Conservation (phyloP, 1,140 invertebrate species). For the Lepidurus apus region DNA sequence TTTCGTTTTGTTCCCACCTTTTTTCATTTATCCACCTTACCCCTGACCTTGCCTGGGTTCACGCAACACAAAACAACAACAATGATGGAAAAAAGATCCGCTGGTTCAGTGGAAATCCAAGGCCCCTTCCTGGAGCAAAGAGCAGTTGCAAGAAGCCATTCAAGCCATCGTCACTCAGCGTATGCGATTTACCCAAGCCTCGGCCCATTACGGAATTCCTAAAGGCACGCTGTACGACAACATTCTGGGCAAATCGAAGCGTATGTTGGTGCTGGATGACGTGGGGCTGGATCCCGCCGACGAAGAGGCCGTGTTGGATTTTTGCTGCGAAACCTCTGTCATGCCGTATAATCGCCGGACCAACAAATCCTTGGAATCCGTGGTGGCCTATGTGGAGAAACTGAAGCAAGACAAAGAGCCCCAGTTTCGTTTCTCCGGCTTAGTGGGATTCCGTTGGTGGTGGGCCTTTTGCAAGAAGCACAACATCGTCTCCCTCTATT, state of each 20-base stretch:
- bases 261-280: constrained; percentile 67
- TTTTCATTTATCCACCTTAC: constrained; percentile 23
- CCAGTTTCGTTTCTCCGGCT: constrained; percentile 58
- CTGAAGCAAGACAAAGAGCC: constrained; percentile 54
- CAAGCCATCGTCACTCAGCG: constrained; percentile 65
- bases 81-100: constrained; percentile 34
- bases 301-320: constrained; percentile 62
- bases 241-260: constrained; percentile 67
- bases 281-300: constrained; percentile 56
- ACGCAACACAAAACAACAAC: background rate
- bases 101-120: constrained; percentile 49
- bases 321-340: constrained; percentile 64
- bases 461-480: constrained; percentile 76
- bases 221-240: constrained; percentile 73
- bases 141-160: constrained; percentile 66
- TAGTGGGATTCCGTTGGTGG: constrained; percentile 69
- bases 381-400: constrained; percentile 61
- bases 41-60: background rate
- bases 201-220: constrained; percentile 63
- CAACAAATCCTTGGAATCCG: constrained; percentile 58
- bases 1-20: too few species aligned
- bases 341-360: constrained; percentile 66
- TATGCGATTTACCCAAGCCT: constrained; percentile 70
- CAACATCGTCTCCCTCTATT: constrained; percentile 61
- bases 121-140: constrained; percentile 67